Base-by-base conservation (phyloP, 2,888 invertebrate genomes). In the Tribolium freemani region DNA sequence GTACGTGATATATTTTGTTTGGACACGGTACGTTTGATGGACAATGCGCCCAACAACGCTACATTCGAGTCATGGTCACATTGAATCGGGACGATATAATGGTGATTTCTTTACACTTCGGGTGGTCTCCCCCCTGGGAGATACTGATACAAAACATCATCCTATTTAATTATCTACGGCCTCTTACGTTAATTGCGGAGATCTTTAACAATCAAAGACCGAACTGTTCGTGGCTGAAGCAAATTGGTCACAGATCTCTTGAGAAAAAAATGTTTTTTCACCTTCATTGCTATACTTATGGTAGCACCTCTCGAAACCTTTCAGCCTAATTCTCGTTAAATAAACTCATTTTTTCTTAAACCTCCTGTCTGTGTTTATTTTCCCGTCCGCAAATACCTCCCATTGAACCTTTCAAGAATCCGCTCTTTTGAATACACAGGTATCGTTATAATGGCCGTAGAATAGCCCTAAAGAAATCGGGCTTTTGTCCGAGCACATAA, bases 91-190 rank as follows among this genome's bases (percentile, higher is more conserved):
- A 20, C 26, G 2, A 16, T 31, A 60, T 60, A 60, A 60, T 44
- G 20, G 69, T 69, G 69, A 69, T 69, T 69, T 71, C 56, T 54
- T 72, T 68, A 50, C 60, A 72, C 72, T 31, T 72, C 72, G 72
- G 72, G 72, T 72, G 72, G 72, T 72, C 72, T 31, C 53, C 44
- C 68, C 53, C 54, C 60, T 53, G 66, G 31, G 46, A 63, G 50
- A 48, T 31, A 16, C 4, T 57, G 21, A 51, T 71, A 16, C 60
- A 58, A 66, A 13, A 50, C 56, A 71, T 71, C 71, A 71, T 71
- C 58, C 58, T 50, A 60, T 66, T 71, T 71, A 66, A 71, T 71
- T 71, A 66, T 56, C 61, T 54, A 70, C 56, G 63, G 69, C 61
- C 56, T 70, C 63, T 70, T 70, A 38, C 67, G 67, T 45, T 66